phyloP scores from a whole-genome alignment of 2,797 vertebrate species.

The Mus minutoides region DNA sequence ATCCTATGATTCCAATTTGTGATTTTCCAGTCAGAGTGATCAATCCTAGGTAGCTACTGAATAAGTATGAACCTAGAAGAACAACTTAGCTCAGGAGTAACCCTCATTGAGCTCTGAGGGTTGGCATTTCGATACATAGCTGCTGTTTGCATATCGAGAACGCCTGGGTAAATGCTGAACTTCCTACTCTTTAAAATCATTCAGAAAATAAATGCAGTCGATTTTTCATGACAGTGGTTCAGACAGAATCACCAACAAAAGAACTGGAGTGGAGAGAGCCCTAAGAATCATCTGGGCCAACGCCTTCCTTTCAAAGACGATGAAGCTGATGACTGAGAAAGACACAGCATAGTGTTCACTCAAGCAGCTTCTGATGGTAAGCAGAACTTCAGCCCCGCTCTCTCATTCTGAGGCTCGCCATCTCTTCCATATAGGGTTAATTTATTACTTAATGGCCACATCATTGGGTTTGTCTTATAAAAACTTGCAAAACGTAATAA shows the following conservation, averaged over 20 bases:
- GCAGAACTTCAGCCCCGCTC: background rate
- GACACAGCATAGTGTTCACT: background rate
- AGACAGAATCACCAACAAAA: background rate
- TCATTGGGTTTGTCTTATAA: background rate
- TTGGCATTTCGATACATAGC: conserved; percentile 27
- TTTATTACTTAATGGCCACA: background rate
- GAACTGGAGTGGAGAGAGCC: conserved; percentile 1
- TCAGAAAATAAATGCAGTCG: conserved; percentile 24
- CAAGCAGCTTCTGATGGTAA: background rate
- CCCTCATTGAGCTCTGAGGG: background rate
- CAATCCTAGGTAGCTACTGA: background rate
- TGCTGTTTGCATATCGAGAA: conserved; percentile 12
- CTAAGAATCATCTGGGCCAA: background rate
- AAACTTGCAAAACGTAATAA: background rate
- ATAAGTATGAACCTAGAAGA: background rate
- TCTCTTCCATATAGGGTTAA: background rate
- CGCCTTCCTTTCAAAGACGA: conserved; percentile 5
- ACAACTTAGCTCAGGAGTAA: conserved; percentile 14
- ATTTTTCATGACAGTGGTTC: conserved; percentile 19
- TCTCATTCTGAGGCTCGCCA: background rate
- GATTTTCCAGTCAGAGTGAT: conserved; percentile 39
- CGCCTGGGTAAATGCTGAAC: background rate
- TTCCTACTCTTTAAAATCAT: conserved; percentile 26
- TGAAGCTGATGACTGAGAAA: conserved; percentile 23
- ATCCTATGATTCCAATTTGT: conserved; percentile 42